Conservation (phyloP, 2,113 vertebrate species). For the Pteruthius melanotis region DNA sequence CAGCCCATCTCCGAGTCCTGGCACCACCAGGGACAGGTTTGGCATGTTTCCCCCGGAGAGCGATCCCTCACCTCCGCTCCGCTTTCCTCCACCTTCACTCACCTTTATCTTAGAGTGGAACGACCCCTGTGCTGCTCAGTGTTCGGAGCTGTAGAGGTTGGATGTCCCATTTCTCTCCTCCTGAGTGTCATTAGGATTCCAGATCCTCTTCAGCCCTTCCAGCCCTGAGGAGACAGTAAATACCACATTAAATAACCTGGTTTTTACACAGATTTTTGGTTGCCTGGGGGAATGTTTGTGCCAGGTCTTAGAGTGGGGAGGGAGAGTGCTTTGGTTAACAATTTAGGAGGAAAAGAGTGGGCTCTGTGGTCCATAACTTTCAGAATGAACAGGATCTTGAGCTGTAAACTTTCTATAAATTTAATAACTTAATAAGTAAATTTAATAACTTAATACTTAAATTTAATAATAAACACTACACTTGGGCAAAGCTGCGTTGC, state of each 20-base stretch:
- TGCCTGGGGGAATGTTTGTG: neutral
- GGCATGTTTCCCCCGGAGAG: neutral
- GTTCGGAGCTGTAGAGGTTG: neutral
- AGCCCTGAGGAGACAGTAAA: neutral
- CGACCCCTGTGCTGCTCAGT: rapidly evolving
- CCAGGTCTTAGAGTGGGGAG: neutral
- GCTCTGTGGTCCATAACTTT: rapidly evolving
- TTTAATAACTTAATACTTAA: neutral
- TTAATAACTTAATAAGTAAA: neutral
- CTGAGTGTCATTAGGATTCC: neutral
- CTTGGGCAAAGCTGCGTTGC: neutral
- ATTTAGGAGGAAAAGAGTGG: neutral
- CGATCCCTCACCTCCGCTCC: rapidly evolving
- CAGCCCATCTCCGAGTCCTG: neutral
- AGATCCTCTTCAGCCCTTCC: neutral
- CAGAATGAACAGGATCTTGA: neutral
- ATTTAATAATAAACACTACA: neutral
- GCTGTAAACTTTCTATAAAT: neutral
- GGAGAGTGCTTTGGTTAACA: neutral
- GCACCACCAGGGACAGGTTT: neutral
- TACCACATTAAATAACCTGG: neutral
- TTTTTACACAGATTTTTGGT: neutral
- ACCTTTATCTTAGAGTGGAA: neutral
- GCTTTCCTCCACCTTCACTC: neutral
- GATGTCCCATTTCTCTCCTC: neutral